phyloP scores from a whole-genome alignment of 1,140 invertebrate species.

The Melitaea cinxia region DNA sequence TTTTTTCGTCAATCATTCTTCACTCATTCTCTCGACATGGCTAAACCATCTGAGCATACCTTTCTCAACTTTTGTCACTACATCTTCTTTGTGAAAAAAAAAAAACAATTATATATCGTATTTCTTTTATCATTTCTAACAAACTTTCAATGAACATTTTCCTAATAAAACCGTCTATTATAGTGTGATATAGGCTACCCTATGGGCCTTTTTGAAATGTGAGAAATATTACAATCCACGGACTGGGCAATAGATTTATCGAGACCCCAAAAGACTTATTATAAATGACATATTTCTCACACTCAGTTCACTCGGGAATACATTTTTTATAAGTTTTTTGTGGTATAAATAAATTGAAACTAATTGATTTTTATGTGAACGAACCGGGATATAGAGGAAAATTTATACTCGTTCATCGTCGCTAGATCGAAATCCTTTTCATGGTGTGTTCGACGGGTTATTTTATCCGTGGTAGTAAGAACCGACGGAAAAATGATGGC shows the following conservation, averaged over 20 bases:
- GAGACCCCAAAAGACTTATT: not conserved
- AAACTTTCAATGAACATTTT: not conserved
- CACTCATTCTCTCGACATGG: too few relatives aligned
- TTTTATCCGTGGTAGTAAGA: too few relatives aligned
- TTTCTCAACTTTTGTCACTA: too few relatives aligned
- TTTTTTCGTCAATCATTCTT: too few relatives aligned
- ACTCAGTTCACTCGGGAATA: not conserved
- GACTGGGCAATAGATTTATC: not conserved
- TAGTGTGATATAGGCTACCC: not conserved
- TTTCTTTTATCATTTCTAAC: not conserved
- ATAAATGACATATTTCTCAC: constrained; percentile 2
- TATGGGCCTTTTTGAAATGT: not conserved
- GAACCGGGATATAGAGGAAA: too few relatives aligned
- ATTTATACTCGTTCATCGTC: too few relatives aligned
- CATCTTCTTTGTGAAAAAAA: too few relatives aligned
- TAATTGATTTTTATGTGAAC: not conserved
- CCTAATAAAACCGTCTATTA: not conserved
- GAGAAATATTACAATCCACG: constrained; percentile 4
- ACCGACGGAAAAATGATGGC: too few relatives aligned
- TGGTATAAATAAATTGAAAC: not conserved
- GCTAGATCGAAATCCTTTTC: too few relatives aligned
- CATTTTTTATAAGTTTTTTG: not conserved
- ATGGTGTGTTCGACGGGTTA: too few relatives aligned
- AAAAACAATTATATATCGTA: too few relatives aligned
- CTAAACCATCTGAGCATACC: too few relatives aligned